Conservation (phyloP, 2,888 invertebrate species). For the Chironomus riparius region DNA sequence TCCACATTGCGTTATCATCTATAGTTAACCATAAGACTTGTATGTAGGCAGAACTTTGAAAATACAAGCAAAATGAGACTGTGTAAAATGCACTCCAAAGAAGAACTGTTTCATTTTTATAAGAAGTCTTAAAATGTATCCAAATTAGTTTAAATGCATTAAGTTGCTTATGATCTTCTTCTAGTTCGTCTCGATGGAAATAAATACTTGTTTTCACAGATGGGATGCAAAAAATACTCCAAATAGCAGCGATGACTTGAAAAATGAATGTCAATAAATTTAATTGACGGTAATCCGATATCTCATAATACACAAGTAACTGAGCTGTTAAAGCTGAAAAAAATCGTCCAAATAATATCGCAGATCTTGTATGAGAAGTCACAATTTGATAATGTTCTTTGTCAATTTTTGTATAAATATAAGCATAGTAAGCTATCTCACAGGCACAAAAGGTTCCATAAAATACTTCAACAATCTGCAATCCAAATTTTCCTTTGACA, state of each 20-base stretch:
- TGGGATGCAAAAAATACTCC: constrained; percentile 53
- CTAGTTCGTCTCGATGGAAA: constrained; percentile 44
- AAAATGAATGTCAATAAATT: constrained; percentile 59
- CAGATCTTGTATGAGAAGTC: constrained; percentile 63
- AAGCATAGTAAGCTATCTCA: constrained; percentile 88
- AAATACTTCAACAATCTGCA: constrained; percentile 60
- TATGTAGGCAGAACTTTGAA: constrained; percentile 60
- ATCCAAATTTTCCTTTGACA: constrained; percentile 58
- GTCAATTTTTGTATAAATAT: constrained; percentile 81
- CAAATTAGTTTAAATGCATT: constrained; percentile 43
- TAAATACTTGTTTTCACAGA: constrained; percentile 54
- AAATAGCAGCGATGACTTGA: constrained; percentile 47
- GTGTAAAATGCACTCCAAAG: constrained; percentile 73
- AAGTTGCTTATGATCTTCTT: constrained; percentile 3
- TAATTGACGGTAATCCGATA: constrained; percentile 52
- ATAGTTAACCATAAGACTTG: constrained; percentile 60
- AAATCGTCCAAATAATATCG: constrained; percentile 60
- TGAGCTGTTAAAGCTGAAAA: constrained; percentile 57
- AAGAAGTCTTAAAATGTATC: constrained; percentile 52
- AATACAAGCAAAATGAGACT: constrained; percentile 59
- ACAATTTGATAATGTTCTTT: constrained; percentile 60
- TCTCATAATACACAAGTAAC: constrained; percentile 46
- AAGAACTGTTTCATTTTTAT: constrained; percentile 50
- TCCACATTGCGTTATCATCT: constrained; percentile 44
- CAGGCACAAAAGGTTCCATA: constrained; percentile 81